Evolutionary conservation across 2,113 vertebrate genomes (phyloP).

Genomic region (Poeciliopsis retropinna): DNA sequence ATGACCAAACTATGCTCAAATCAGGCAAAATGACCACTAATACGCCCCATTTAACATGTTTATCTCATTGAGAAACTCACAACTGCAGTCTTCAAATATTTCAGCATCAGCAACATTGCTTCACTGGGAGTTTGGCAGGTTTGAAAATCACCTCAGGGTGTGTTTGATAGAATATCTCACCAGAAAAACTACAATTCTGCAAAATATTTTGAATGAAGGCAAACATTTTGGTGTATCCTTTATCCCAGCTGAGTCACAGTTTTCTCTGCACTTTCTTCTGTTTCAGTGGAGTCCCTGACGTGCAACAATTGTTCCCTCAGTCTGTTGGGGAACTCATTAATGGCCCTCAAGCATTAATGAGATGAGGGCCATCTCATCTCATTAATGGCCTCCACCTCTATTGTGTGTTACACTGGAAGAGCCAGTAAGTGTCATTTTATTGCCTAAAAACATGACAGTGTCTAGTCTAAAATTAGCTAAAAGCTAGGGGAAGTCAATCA

Average conservation of each 20-base stretch:
- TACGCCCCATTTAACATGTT: neutral
- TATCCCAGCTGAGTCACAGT: neutral
- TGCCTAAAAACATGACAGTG: neutral
- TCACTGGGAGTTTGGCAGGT: neutral
- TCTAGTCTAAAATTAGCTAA: neutral
- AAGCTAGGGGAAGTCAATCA: neutral
- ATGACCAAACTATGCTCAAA: neutral
- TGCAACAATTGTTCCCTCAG: conserved; percentile 66
- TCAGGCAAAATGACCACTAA: neutral
- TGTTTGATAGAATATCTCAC: neutral
- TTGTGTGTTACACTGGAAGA: conserved; percentile 50
- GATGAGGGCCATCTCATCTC: too few relatives aligned
- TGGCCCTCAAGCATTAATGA: too few relatives aligned
- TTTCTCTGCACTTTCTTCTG: conserved; percentile 3
- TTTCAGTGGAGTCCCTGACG: conserved; percentile 71
- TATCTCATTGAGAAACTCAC: neutral
- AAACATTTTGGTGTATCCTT: neutral
- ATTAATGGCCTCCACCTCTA: conserved; percentile 1
- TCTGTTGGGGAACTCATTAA: fast-evolving
- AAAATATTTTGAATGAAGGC: neutral
- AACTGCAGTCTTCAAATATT: neutral
- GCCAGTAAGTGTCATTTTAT: conserved; percentile 51
- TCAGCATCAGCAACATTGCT: neutral
- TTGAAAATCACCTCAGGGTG: neutral
- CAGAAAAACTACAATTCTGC: neutral